Evolutionary conservation across 1,140 invertebrate species (phyloP).

Genomic region (Parasteatoda tepidariorum): DNA sequence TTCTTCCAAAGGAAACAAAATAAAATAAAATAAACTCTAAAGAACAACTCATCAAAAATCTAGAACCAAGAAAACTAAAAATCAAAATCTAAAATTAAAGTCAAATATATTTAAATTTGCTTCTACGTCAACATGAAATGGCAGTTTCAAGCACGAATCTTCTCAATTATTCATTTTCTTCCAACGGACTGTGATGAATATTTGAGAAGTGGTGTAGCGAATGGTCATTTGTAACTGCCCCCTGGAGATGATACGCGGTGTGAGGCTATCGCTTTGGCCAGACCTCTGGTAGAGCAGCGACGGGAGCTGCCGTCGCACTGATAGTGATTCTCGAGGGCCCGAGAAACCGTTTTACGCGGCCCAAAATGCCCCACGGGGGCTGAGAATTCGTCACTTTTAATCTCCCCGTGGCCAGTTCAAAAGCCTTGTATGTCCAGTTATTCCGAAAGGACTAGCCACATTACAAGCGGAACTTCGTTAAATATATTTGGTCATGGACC

Average conservation of each 20-base stretch:
- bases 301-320: conserved; percentile 47
- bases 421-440: conserved; percentile 40
- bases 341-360: conserved; percentile 31
- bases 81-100: too few species aligned
- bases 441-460: conserved; percentile 47
- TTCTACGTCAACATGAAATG: too few species aligned
- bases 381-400: conserved; percentile 58
- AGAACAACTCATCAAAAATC: too few species aligned
- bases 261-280: conserved; percentile 43
- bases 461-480: conserved; percentile 57
- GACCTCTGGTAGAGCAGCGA: conserved; percentile 31
- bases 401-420: conserved; percentile 51
- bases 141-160: too few species aligned
- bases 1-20: too few species aligned
- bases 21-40: too few species aligned
- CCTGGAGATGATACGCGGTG: conserved; percentile 14
- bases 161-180: neutral
- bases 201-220: neutral
- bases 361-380: conserved; percentile 33
- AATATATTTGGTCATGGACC: conserved; percentile 35
- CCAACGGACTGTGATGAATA: neutral
- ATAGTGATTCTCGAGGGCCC: conserved; percentile 51
- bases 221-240: conserved; percentile 42
- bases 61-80: too few species aligned
- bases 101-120: too few species aligned